Percentiles rank a stretch among this genome's conserved stretches.
These are phyloP conservation scores for Marisa cornuarietis DNA, from an alignment of 1,140 invertebrate genomes.

Conservation along the genomic window DNA sequence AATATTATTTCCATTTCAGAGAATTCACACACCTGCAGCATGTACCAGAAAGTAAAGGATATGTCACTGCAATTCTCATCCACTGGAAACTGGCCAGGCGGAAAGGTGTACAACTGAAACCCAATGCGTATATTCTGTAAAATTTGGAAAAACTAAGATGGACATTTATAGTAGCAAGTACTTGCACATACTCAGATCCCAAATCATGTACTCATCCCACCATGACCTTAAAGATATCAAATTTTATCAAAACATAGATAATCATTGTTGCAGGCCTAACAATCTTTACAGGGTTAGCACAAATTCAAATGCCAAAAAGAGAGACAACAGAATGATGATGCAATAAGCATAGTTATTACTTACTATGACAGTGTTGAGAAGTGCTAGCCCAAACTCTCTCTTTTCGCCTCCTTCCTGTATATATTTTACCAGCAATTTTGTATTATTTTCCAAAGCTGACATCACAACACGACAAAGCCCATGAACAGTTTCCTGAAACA, in stretches of 20 bases:
- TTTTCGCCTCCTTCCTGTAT: slow-evolving; percentile 63
- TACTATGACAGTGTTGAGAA: slow-evolving; percentile 74
- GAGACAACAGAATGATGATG: too few species aligned
- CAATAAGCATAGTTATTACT: slow-evolving; percentile 23
- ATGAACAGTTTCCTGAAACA: slow-evolving; percentile 60
- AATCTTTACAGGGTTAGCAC: too few species aligned
- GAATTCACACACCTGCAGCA: slow-evolving; percentile 75
- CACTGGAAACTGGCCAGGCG: slow-evolving; percentile 83
- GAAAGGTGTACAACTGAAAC: slow-evolving; percentile 37
- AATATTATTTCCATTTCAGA: slow-evolving; percentile 47
- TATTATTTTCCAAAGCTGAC: slow-evolving; percentile 74
- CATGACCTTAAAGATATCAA: too few species aligned
- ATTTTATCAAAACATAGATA: too few species aligned
- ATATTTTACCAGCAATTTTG: slow-evolving; percentile 71
- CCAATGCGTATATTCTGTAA: too few species aligned
- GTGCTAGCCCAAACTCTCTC: slow-evolving; percentile 63
- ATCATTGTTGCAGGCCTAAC: too few species aligned
- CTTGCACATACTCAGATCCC: too few species aligned
- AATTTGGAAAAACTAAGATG: too few species aligned
- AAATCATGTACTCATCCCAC: too few species aligned
- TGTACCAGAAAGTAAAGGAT: slow-evolving; percentile 91
- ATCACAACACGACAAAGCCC: slow-evolving; percentile 74
- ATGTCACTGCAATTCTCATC: slow-evolving; percentile 86
- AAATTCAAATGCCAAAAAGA: too few species aligned
- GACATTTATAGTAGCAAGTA: too few species aligned